Conservation (phyloP, 2,113 vertebrate species). For the Cinclus mexicanus region DNA sequence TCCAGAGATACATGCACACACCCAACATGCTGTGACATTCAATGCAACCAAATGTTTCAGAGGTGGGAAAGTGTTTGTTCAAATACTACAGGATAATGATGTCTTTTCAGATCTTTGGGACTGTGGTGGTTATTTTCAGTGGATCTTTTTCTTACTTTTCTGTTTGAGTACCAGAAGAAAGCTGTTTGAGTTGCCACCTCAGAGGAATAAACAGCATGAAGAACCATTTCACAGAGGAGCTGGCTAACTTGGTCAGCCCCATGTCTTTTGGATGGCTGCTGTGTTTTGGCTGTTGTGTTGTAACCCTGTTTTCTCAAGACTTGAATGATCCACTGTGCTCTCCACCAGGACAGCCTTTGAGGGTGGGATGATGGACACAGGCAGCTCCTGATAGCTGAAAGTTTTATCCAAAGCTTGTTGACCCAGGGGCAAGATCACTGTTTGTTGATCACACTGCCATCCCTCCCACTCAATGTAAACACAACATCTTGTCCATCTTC, state of each 20-base stretch:
- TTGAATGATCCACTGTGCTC: not conserved
- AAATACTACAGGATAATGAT: not conserved
- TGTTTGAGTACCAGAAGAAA: not conserved
- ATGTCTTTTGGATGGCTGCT: not conserved
- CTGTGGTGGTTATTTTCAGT: not conserved
- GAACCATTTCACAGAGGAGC: not conserved
- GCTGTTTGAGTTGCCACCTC: not conserved
- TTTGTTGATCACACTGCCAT: not conserved
- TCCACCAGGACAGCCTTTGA: not conserved
- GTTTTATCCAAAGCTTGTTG: not conserved
- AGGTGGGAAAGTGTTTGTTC: not conserved
- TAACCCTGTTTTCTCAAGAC: not conserved
- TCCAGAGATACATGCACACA: not conserved
- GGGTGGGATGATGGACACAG: fast-evolving
- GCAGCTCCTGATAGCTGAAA: not conserved
- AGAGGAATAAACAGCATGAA: not conserved
- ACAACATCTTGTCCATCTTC: not conserved
- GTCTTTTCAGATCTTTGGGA: not conserved
- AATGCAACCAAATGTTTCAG: not conserved
- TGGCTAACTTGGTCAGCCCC: not conserved
- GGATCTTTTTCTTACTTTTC: not conserved
- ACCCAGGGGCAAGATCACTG: not conserved
- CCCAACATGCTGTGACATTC: not conserved
- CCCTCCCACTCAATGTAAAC: not conserved
- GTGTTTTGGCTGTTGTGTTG: not conserved